Evolutionary conservation across 2,113 vertebrate species (phyloP).

Genomic region (Dascyllus trimaculatus): DNA sequence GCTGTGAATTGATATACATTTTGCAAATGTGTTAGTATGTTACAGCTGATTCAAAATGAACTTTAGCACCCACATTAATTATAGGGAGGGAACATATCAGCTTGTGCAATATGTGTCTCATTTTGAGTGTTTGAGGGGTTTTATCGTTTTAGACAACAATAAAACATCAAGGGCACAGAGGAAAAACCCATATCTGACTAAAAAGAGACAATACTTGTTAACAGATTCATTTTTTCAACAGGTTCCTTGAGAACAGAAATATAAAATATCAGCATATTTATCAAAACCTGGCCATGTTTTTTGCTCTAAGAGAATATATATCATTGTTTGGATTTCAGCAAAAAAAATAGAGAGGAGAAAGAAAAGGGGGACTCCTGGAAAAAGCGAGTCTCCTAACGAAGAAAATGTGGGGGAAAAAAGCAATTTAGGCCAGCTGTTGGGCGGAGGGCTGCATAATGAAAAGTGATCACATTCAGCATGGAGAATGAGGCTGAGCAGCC

Average conservation of each 20-base stretch:
- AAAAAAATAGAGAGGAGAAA: slow-evolving; percentile 20
- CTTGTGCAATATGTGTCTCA: not conserved
- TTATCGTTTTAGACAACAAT: not conserved
- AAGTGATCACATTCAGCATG: slow-evolving; percentile 72
- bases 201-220: not conserved
- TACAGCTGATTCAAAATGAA: not conserved
- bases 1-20: not conserved
- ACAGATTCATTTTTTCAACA: not conserved
- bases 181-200: not conserved
- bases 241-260: not conserved
- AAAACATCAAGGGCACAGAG: not conserved
- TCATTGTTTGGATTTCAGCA: slow-evolving; percentile 29
- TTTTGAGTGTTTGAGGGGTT: not conserved
- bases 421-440: slow-evolving; percentile 70
- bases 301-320: not conserved
- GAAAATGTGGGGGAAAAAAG: slow-evolving; percentile 59
- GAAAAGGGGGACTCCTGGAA: slow-evolving; percentile 31
- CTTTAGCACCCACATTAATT: not conserved
- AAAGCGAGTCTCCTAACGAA: slow-evolving; percentile 35
- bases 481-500: slow-evolving; percentile 63
- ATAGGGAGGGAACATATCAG: not conserved
- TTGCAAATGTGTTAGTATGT: too few species aligned
- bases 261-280: not conserved
- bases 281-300: not conserved
- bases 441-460: slow-evolving; percentile 69